Evolutionary conservation across 2,888 invertebrate genomes (phyloP).

Genomic region (Atherix ibis): DNA sequence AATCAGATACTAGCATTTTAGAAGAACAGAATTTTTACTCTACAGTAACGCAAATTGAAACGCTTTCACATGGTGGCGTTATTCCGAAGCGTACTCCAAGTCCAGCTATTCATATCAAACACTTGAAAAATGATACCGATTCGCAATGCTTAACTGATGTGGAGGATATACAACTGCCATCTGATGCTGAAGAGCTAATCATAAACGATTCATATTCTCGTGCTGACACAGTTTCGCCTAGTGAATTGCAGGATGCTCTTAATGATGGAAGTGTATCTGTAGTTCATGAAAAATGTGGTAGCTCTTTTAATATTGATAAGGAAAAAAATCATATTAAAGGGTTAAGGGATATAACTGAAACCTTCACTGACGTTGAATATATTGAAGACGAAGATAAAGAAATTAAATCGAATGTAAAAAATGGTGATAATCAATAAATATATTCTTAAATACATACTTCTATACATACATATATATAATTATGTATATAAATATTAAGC

Average conservation of each 20-base stretch:
- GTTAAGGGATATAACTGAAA: constrained; percentile 29
- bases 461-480: too few species aligned
- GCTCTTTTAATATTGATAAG: constrained; percentile 32
- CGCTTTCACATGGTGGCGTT: constrained; percentile 3
- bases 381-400: constrained; percentile 27
- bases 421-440: too few species aligned
- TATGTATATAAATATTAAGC: too few species aligned
- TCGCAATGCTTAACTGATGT: constrained; percentile 28
- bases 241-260: constrained; percentile 29
- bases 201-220: constrained; percentile 15
- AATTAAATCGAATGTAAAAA: too few species aligned
- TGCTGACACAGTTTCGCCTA: constrained; percentile 24
- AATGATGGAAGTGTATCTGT: constrained; percentile 32
- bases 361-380: constrained; percentile 40
- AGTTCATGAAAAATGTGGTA: constrained; percentile 32
- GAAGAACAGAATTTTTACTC: constrained; percentile 13
- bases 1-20: constrained; percentile 8
- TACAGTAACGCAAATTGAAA: constrained; percentile 14
- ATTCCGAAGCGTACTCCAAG: constrained; percentile 10
- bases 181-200: constrained; percentile 33
- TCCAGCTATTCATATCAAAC: constrained; percentile 2
- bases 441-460: too few species aligned
- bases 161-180: constrained; percentile 34
- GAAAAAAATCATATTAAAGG: constrained; percentile 38
- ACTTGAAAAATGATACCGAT: constrained; percentile 10